These are phyloP conservation scores for Danio rerio DNA, from an alignment of 2,113 vertebrate species.

Conservation along the genomic window GRCz12tu NC_133185.1:37182001-37182500, in stretches of 20 bases:
- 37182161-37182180: neutral
- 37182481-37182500: slow-evolving; percentile 43
- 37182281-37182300: slow-evolving; percentile 59
- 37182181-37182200: neutral
- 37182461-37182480: slow-evolving; percentile 38
- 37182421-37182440: slow-evolving; percentile 41
- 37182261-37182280: slow-evolving; percentile 61
- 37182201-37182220: neutral
- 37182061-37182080: slow-evolving; percentile 13
- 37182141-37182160: slow-evolving; percentile 1
- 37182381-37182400: slow-evolving; percentile 55
- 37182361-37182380: slow-evolving; percentile 29
- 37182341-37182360: slow-evolving; percentile 29
- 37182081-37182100: neutral
- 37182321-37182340: slow-evolving; percentile 39
- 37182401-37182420: slow-evolving; percentile 50
- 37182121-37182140: slow-evolving; percentile 17
- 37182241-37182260: neutral
- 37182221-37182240: neutral
- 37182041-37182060: slow-evolving; percentile 1
- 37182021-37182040: slow-evolving; percentile 10
- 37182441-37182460: slow-evolving; percentile 19
- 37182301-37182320: slow-evolving; percentile 63
- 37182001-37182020: slow-evolving; percentile 35
- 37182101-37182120: neutral